These are phyloP conservation scores for Ormyrus rosae DNA, from an alignment of 2,888 invertebrate genomes.

Conservation along the genomic window DNA sequence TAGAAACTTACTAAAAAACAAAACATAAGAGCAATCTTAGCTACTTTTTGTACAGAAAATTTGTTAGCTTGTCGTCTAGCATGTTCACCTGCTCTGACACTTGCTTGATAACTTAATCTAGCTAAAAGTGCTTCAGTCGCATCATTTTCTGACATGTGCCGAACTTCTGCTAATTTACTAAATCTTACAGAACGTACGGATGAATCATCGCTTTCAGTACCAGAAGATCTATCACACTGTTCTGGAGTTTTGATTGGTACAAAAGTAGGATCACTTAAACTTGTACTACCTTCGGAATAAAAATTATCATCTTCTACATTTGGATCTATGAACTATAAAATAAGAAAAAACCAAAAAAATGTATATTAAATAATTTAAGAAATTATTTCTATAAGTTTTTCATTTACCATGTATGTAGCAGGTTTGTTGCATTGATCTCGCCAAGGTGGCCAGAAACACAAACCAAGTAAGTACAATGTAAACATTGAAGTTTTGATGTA, in stretches of 20 bases:
- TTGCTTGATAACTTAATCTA: slow-evolving; percentile 95
- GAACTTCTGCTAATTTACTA: slow-evolving; percentile 92
- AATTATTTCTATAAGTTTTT: neutral
- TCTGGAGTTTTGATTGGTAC: slow-evolving; percentile 90
- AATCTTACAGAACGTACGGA: slow-evolving; percentile 91
- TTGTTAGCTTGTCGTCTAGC: slow-evolving; percentile 86
- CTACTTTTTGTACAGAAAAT: slow-evolving; percentile 85
- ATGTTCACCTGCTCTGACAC: slow-evolving; percentile 88
- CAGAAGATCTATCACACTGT: slow-evolving; percentile 82
- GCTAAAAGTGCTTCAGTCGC: slow-evolving; percentile 96
- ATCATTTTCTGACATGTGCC: slow-evolving; percentile 92
- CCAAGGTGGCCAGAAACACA: slow-evolving; percentile 93
- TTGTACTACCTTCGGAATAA: slow-evolving; percentile 83
- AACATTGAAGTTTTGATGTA: slow-evolving; percentile 97
- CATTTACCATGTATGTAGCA: slow-evolving; percentile 83
- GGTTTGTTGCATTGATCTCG: slow-evolving; percentile 83
- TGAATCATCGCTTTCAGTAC: slow-evolving; percentile 89
- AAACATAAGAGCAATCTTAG: slow-evolving; percentile 90
- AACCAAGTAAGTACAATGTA: slow-evolving; percentile 91
- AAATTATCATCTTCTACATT: slow-evolving; percentile 88
- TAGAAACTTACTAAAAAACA: slow-evolving; percentile 84
- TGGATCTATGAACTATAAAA: slow-evolving; percentile 82
- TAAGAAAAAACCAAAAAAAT: slow-evolving; percentile 41
- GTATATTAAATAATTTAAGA: slow-evolving; percentile 32
- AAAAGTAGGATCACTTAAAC: slow-evolving; percentile 91